Base-by-base conservation (phyloP, 2,797 vertebrate genomes). In the Tragelaphus eurycerus region DNA sequence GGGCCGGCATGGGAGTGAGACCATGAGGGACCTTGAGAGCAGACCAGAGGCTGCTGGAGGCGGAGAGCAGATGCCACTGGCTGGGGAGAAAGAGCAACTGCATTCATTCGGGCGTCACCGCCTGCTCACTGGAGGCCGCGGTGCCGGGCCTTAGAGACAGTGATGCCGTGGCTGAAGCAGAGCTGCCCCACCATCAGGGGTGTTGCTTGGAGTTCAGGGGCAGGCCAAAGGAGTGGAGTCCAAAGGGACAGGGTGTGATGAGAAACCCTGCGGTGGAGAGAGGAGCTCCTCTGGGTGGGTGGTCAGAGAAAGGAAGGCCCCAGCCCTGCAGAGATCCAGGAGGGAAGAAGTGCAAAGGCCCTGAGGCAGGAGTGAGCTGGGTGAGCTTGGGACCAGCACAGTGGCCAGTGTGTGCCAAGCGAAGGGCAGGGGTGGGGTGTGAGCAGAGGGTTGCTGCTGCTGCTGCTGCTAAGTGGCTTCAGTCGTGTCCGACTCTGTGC, bases 11-110 rank as follows among this genome's bases (percentile, higher is more conserved):
- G 76, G 2, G 27, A n/a, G 3, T 6, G 78, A 67, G n/a, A 67
- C 64, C 64, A 12, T 0, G 0, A 1, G 48, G 81, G n/a, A 17
- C 78, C 2, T 0, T 2, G 50, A 78, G 29, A 48, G 17, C 34
- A 21, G 71, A 43, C 17, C 2, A 3, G 79, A 14, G 2, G 23
- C 34, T 7, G 16, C 25, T 17, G 14, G 0, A 29, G 7, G 27
- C 1, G 2, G 10, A 2, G 31, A 12, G 23, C 59, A n/a, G 96
- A 6, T 21, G 67, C 86, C 16, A 31, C 38, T 10, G 60, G 55
- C 43, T 4, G 57, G 48, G 54, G 29, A 19, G 19, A 16, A 38
- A 52, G 71, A 31, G 23, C 21, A 6, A 2, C 4, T 1, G 14
- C 54, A 0, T 55, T 55, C 74, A 9, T 25, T n/a, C 25, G 1